These are phyloP conservation scores for Ariolimax columbianus DNA, from an alignment of 2,888 invertebrate genomes.

Conservation along the genomic window DNA sequence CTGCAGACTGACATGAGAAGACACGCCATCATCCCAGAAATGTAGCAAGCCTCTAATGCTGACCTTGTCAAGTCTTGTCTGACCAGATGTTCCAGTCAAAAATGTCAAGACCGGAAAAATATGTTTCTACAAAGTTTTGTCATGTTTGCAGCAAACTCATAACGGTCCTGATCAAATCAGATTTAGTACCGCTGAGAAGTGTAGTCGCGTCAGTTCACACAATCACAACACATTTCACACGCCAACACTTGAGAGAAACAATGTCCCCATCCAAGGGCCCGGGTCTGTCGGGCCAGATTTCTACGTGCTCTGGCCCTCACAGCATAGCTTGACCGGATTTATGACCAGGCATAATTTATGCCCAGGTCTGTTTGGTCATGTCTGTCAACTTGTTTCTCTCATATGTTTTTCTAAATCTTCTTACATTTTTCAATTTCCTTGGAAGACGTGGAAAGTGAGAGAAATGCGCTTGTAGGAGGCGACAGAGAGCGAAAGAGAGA, in stretches of 20 bases:
- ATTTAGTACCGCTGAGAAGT: neutral
- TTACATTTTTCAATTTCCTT: neutral
- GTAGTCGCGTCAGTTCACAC: neutral
- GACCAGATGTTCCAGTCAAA: too few species aligned
- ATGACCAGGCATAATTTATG: conserved; percentile 38
- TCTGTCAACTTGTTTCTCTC: neutral
- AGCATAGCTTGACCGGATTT: too few species aligned
- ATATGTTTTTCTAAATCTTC: neutral
- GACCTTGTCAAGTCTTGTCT: too few species aligned
- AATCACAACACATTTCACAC: conserved; percentile 21
- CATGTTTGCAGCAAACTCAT: neutral
- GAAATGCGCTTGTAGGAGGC: too few species aligned
- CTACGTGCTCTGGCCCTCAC: neutral
- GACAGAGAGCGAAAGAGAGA: too few species aligned
- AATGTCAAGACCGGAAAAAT: too few species aligned
- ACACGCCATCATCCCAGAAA: too few species aligned
- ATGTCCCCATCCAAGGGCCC: neutral
- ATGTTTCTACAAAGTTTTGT: too few species aligned
- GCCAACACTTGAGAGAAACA: conserved; percentile 9
- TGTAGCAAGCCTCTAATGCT: too few species aligned
- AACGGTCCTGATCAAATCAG: neutral
- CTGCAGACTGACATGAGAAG: too few species aligned
- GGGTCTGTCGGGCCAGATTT: neutral
- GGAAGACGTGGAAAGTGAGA: neutral
- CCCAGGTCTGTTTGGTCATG: neutral